These are phyloP conservation scores for Antennarius maculatus DNA, from an alignment of 2,797 vertebrate genomes.

Conservation along the genomic window DNA sequence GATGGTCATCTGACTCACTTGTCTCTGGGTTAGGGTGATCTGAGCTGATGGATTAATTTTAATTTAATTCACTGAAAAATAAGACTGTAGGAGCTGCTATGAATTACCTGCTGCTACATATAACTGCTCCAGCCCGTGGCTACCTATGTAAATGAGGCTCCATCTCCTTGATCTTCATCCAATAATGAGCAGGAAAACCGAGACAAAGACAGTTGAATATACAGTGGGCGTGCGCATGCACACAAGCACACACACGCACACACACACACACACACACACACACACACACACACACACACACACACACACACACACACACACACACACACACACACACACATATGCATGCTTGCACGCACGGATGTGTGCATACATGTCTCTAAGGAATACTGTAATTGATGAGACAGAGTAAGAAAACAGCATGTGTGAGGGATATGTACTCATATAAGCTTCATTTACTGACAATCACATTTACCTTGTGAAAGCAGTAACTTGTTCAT, in stretches of 20 bases:
- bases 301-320: too few species aligned
- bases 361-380: slow-evolving; percentile 15
- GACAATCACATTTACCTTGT: slow-evolving; percentile 34
- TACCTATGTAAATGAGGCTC: slow-evolving; percentile 76
- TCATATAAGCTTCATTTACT: slow-evolving; percentile 23
- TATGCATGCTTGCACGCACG: too few species aligned
- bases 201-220: slow-evolving; percentile 63
- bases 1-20: slow-evolving; percentile 41
- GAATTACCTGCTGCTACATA: slow-evolving; percentile 74
- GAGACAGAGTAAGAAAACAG: slow-evolving; percentile 22
- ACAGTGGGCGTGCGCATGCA: slow-evolving; percentile 10
- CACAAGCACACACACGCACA: background rate
- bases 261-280: too few species aligned
- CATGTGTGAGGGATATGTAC: slow-evolving; percentile 31
- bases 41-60: slow-evolving; percentile 75
- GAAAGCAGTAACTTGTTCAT: slow-evolving; percentile 36
- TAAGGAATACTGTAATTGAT: slow-evolving; percentile 47
- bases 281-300: background rate
- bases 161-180: slow-evolving; percentile 72
- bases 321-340: too few species aligned
- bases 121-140: slow-evolving; percentile 50
- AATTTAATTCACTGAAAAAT: slow-evolving; percentile 73
- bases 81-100: slow-evolving; percentile 61
- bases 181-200: slow-evolving; percentile 71
- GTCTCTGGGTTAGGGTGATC: slow-evolving; percentile 56